A percentile compares a stretch with the other conserved stretches of the same genome.
Conservation (phyloP, 2,113 vertebrate genomes). For the Noctilio leporinus region DNA sequence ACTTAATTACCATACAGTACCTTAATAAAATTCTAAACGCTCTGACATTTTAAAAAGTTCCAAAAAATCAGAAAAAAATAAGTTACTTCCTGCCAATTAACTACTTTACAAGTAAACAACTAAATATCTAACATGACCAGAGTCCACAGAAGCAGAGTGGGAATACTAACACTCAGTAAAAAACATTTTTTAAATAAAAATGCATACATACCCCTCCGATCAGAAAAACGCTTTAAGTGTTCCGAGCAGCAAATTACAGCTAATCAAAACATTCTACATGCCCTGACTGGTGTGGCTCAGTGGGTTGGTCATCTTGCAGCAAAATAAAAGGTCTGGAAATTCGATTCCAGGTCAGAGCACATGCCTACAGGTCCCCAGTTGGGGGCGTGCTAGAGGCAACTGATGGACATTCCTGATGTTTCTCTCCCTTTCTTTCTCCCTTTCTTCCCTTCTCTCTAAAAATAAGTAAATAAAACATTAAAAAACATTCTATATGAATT, state of each 20-base stretch:
- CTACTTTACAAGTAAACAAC: background rate
- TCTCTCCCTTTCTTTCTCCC: too few species aligned
- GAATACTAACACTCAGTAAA: background rate
- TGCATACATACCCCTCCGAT: background rate
- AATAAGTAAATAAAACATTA: too few species aligned
- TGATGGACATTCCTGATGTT: too few species aligned
- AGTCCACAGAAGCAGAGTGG: background rate
- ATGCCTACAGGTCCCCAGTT: too few species aligned
- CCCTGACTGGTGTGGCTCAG: too few species aligned
- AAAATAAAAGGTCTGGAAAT: too few species aligned
- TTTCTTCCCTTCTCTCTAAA: too few species aligned
- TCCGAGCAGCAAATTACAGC: background rate
- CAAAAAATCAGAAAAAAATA: background rate
- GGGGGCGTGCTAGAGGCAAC: too few species aligned
- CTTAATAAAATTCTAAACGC: background rate
- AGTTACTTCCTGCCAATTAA: background rate
- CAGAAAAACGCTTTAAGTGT: background rate
- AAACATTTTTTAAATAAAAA: background rate
- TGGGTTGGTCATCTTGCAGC: too few species aligned
- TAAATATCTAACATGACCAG: background rate
- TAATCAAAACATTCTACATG: slow-evolving; percentile 6
- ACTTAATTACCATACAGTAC: background rate
- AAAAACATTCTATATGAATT: background rate
- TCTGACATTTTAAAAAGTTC: background rate
- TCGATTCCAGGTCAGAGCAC: too few species aligned